A percentile compares a stretch with the other conserved stretches of the same genome.
These are phyloP conservation scores for Cephus spinipes DNA, from an alignment of 2,888 invertebrate genomes.

Conservation along the genomic window DNA sequence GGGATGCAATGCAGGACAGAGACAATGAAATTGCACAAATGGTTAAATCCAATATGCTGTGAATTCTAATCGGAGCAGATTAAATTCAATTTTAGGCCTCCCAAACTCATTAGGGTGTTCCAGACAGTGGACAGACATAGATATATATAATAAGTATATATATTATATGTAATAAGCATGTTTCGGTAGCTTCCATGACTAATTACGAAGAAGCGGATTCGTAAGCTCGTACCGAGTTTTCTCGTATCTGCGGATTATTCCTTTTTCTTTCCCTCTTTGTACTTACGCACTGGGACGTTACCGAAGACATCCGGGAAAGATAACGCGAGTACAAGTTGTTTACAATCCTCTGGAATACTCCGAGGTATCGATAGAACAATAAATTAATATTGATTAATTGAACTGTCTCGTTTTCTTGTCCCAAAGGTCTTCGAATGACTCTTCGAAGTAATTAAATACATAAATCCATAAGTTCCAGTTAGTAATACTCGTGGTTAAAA, in stretches of 20 bases:
- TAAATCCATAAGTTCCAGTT: background rate
- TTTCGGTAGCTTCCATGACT: background rate
- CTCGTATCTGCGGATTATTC: background rate
- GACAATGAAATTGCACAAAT: conserved; percentile 13
- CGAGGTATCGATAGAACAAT: background rate
- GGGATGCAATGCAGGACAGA: conserved; percentile 40
- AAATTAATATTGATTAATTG: background rate
- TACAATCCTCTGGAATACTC: background rate
- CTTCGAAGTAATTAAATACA: background rate
- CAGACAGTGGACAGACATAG: conserved; percentile 57
- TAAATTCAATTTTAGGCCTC: conserved; percentile 39
- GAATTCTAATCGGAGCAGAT: background rate
- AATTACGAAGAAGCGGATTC: background rate
- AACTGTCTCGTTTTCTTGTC: background rate
- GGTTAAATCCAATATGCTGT: background rate
- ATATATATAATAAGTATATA: background rate
- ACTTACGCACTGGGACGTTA: background rate
- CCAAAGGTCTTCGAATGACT: background rate
- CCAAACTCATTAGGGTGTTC: conserved; percentile 65
- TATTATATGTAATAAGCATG: background rate
- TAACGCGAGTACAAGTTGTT: background rate
- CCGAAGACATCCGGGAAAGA: background rate
- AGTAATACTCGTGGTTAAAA: background rate
- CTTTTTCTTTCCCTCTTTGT: background rate
- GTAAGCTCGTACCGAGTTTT: background rate